Conservation (phyloP, 1,140 invertebrate genomes). For the Hirudo medicinalis region DNA sequence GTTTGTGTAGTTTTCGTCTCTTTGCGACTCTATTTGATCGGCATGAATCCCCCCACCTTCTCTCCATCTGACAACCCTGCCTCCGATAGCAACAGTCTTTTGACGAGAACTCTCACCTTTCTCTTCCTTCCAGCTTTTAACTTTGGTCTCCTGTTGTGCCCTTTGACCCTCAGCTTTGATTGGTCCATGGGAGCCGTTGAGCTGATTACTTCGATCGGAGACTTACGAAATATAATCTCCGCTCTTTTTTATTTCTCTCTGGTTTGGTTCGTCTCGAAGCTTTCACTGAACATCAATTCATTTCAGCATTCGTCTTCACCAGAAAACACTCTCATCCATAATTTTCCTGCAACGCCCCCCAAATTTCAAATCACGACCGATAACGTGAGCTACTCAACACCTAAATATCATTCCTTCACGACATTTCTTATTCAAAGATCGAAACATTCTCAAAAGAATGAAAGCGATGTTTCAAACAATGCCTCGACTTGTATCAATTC, state of each 20-base stretch:
- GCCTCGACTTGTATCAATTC: too few species aligned
- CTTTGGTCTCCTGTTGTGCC: constrained; percentile 73
- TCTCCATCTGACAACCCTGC: constrained; percentile 55
- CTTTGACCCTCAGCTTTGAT: constrained; percentile 81
- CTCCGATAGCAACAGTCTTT: constrained; percentile 56
- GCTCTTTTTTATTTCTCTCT: constrained; percentile 55
- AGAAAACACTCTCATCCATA: neutral
- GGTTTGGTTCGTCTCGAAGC: constrained; percentile 10
- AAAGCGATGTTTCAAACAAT: neutral
- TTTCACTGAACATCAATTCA: neutral
- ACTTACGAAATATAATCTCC: constrained; percentile 69
- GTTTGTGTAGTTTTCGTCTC: constrained; percentile 57
- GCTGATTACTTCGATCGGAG: constrained; percentile 62
- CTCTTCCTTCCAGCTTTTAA: constrained; percentile 79
- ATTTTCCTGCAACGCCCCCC: neutral
- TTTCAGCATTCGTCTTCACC: neutral
- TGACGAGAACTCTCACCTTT: constrained; percentile 68
- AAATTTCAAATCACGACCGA: neutral
- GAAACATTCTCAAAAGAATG: neutral
- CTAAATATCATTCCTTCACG: neutral
- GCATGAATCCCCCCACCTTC: constrained; percentile 83
- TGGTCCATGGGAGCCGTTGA: constrained; percentile 97
- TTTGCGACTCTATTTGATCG: constrained; percentile 78
- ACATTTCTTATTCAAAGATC: neutral
- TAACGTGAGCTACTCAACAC: neutral